Evolutionary conservation across 92 coral and sea anemone species (phyloP).

Genomic region (Epizoanthus illoricatus): DNA sequence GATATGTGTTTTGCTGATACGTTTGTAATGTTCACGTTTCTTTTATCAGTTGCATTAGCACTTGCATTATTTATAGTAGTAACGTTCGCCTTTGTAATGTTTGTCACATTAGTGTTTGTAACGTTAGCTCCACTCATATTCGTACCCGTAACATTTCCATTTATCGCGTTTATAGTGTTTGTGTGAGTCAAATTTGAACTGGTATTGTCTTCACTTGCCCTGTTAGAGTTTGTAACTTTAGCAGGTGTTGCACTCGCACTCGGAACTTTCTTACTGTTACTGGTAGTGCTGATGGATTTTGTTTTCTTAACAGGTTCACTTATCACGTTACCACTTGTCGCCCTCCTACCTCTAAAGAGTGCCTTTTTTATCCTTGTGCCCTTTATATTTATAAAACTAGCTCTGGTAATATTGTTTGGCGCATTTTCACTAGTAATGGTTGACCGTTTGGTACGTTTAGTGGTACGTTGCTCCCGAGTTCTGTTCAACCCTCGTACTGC

Average conservation of each 20-base stretch:
- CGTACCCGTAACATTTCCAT: conserved; percentile 24
- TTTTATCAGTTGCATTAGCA: background rate
- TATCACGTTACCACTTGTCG: no score
- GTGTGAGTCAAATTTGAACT: background rate
- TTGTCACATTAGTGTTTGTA: conserved; percentile 6
- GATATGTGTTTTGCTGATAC: background rate
- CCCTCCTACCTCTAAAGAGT: no score
- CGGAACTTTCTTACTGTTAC: background rate
- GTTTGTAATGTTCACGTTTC: conserved; percentile 3
- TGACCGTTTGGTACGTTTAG: background rate
- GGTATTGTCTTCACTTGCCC: conserved; percentile 23
- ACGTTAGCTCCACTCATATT: conserved; percentile 15
- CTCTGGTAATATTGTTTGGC: background rate
- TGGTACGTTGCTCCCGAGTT: background rate
- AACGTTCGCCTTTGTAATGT: conserved; percentile 11
- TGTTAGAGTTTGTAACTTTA: conserved; percentile 36
- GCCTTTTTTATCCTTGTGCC: no score
- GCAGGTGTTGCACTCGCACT: conserved; percentile 10
- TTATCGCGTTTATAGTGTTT: conserved; percentile 14
- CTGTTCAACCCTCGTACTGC: background rate
- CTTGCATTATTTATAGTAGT: conserved; percentile 18
- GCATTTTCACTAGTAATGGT: background rate
- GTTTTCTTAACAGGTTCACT: background rate
- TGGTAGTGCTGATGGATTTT: background rate
- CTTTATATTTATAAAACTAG: background rate